Base-by-base conservation (phyloP, 2,888 invertebrate species). In the Limnephilus lunatus region DNA sequence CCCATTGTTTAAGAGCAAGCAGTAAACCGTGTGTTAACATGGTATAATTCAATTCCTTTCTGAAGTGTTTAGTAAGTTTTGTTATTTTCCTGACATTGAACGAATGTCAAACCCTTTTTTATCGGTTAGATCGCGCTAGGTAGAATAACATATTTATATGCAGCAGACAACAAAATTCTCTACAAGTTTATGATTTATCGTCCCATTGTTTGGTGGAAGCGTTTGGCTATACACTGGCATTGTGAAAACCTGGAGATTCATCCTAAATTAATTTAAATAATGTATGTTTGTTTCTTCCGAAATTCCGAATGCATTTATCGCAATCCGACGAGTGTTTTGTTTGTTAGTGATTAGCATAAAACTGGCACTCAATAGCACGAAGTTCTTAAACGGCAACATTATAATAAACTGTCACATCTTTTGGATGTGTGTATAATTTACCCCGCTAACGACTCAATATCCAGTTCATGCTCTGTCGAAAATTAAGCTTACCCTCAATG, bases 151-250 rank as follows among this genome's bases (percentile, higher is more conserved):
- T 68, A 88, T 88, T 68, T 68, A 68, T 68, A 68, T 68, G 68
- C 68, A 68, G 68, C 86, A 85, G 83, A 44, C 68, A 68, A n/a
- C 68, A 68, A n/a, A 25, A 91, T 68, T n/a, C 9, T n/a, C 68
- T 68, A 93, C 35, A 86, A 86, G 91, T 81, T 93, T 92, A 93
- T 93, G 93, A 93, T 93, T 93, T 93, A 93, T 92, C 87, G 92
- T 89, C 90, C 93, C 90, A 93, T 93, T 93, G 93, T 93, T 93
- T 93, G 81, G 35, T 83, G 83, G 32, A 83, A 83, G 83, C 83
- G 83, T 83, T 83, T 35, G 83, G 35, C 83, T 83, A 35, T 39
- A 35, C 83, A 83, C 83, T 83, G 19, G 25, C 35, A 83, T 83
- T 83, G 83, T n/a, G 83, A 83, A 83, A 35, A 83, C 35, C 35